Evolutionary conservation across 2,113 vertebrate species (phyloP).

Genomic region (Phycodurus eques): DNA sequence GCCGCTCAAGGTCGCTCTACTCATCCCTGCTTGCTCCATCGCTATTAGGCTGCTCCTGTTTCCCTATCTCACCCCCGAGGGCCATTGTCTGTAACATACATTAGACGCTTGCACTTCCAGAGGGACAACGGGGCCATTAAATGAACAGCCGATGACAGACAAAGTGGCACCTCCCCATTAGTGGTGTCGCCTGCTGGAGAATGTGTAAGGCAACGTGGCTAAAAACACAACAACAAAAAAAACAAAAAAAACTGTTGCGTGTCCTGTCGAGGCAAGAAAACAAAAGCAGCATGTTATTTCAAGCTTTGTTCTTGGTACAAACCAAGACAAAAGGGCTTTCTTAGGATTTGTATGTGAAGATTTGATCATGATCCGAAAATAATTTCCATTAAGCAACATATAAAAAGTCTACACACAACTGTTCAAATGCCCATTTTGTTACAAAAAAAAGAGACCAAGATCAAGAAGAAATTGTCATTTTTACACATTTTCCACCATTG

Average conservation of each 20-base stretch:
- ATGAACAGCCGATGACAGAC: constrained; percentile 67
- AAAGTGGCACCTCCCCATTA: constrained; percentile 68
- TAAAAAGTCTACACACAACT: too few relatives aligned
- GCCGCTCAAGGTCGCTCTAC: constrained; percentile 71
- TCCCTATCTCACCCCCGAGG: constrained; percentile 56
- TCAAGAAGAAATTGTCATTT: too few relatives aligned
- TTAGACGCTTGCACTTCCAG: constrained; percentile 64
- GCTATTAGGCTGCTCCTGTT: constrained; percentile 71
- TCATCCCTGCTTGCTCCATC: constrained; percentile 55
- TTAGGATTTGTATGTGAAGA: too few relatives aligned
- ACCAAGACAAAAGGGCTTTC: neutral
- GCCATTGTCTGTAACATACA: constrained; percentile 67
- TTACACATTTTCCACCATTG: too few relatives aligned
- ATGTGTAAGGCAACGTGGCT: constrained; percentile 35
- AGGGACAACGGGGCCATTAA: constrained; percentile 59
- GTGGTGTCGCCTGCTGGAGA: constrained; percentile 34
- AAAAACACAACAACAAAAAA: neutral
- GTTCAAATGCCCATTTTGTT: too few relatives aligned
- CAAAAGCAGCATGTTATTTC: neutral
- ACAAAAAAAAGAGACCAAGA: too few relatives aligned
- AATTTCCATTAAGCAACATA: too few relatives aligned
- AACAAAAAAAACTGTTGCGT: constrained; percentile 41
- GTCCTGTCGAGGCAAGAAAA: constrained; percentile 27
- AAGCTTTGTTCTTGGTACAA: neutral
- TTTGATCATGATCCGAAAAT: too few relatives aligned